Conservation (phyloP, 2,113 vertebrate genomes). For the Eudyptes chrysolophus region DNA sequence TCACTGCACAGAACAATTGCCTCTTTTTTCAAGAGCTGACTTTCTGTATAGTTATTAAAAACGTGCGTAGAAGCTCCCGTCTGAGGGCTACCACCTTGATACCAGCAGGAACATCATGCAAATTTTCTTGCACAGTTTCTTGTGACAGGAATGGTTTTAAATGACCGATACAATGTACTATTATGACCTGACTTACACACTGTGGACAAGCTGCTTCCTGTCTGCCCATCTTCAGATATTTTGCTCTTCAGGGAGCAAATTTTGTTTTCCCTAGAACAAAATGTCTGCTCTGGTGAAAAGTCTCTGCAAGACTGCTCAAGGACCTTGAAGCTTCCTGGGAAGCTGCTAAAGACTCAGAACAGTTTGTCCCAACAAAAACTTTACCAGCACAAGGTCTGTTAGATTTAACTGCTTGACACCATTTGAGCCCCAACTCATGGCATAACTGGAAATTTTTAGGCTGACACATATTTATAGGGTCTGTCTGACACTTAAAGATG, state of each 20-base stretch:
- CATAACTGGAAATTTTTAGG: constrained; percentile 11
- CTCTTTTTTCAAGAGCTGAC: background rate
- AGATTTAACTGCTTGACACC: background rate
- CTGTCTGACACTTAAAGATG: constrained; percentile 3
- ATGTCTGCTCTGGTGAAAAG: background rate
- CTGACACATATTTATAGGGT: constrained; percentile 11
- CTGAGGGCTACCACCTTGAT: background rate
- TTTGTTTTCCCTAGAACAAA: background rate
- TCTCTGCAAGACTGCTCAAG: background rate
- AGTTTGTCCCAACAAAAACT: background rate
- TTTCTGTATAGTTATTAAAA: background rate
- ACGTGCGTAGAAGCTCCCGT: background rate
- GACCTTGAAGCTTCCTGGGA: background rate
- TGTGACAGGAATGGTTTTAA: background rate
- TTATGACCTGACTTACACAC: background rate
- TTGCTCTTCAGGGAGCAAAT: background rate
- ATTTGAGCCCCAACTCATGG: background rate
- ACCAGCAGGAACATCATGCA: background rate
- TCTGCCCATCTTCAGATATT: background rate
- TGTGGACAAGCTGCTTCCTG: background rate
- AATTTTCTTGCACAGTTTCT: background rate
- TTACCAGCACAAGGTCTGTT: background rate
- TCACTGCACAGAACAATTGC: background rate
- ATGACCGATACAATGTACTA: accelerated
- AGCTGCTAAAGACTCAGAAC: background rate